These are phyloP conservation scores for Tuberolachnus salignus DNA, from an alignment of 2,888 invertebrate genomes.

Conservation along the genomic window DNA sequence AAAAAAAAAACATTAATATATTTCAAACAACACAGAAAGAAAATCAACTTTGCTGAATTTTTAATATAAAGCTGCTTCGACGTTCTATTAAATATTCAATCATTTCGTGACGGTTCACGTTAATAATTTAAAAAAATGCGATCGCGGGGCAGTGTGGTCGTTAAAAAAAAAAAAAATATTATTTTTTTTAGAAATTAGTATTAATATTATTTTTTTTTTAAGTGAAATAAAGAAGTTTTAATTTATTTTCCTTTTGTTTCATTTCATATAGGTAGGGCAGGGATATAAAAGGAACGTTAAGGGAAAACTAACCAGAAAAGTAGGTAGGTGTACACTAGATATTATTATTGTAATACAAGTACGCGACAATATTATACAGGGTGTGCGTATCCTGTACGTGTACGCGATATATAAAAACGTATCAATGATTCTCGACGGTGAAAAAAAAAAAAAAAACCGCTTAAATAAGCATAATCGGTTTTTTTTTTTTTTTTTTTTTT, in stretches of 20 bases:
- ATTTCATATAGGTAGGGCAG: too few relatives aligned
- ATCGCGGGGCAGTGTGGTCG: background rate
- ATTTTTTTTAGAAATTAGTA: background rate
- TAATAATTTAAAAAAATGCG: slow-evolving; percentile 18
- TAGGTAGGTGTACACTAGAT: too few relatives aligned
- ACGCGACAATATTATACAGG: background rate
- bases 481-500: too few relatives aligned
- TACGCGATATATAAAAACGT: too few relatives aligned
- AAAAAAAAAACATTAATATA: slow-evolving; percentile 15
- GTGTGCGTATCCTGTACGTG: background rate
- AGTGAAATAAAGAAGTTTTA: background rate
- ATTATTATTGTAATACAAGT: background rate
- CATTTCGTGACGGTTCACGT: slow-evolving; percentile 3
- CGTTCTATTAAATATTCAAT: slow-evolving; percentile 25
- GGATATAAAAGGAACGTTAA: background rate
- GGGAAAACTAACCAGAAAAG: background rate
- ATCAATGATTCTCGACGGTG: too few relatives aligned
- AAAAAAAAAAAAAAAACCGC: too few relatives aligned
- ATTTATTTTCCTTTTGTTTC: too few relatives aligned
- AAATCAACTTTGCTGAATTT: slow-evolving; percentile 34
- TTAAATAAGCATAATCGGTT: too few relatives aligned
- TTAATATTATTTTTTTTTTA: background rate
- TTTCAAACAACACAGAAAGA: slow-evolving; percentile 14
- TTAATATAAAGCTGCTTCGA: slow-evolving; percentile 9
- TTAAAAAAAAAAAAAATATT: background rate